These are phyloP conservation scores for Hydrocynus forskahlii DNA, from an alignment of 2,797 vertebrate species.

Conservation along the genomic window DNA sequence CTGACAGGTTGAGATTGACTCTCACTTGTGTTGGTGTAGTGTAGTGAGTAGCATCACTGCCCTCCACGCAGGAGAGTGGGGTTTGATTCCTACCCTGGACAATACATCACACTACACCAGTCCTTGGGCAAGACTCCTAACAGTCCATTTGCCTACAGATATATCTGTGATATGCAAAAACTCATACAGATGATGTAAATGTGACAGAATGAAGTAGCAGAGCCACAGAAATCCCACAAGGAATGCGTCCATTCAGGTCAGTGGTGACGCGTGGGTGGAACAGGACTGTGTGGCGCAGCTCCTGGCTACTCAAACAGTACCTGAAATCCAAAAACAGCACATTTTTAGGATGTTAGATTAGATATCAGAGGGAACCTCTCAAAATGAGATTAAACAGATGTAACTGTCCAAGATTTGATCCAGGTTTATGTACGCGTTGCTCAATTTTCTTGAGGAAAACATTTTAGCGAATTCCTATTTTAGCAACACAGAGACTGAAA, in stretches of 20 bases:
- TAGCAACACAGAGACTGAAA: neutral
- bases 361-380: neutral
- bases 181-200: too few species aligned
- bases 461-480: neutral
- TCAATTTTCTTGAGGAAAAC: slow-evolving; percentile 2
- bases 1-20: too few species aligned
- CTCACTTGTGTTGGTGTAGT: too few species aligned
- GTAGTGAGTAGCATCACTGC: too few species aligned
- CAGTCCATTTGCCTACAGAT: too few species aligned
- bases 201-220: too few species aligned
- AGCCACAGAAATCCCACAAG: neutral
- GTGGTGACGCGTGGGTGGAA: too few species aligned
- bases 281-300: neutral
- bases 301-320: neutral
- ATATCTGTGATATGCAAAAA: too few species aligned
- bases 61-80: too few species aligned
- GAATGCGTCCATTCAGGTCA: neutral
- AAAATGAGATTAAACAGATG: neutral
- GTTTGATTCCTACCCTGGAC: too few species aligned
- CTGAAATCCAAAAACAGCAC: neutral
- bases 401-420: neutral
- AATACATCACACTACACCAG: too few species aligned
- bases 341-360: neutral
- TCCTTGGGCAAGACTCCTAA: too few species aligned
- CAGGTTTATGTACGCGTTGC: neutral